Percentiles rank a stretch among this genome's conserved stretches.
Evolutionary conservation across 2,113 vertebrate species (phyloP).

Genomic region (Grallaria varia): DNA sequence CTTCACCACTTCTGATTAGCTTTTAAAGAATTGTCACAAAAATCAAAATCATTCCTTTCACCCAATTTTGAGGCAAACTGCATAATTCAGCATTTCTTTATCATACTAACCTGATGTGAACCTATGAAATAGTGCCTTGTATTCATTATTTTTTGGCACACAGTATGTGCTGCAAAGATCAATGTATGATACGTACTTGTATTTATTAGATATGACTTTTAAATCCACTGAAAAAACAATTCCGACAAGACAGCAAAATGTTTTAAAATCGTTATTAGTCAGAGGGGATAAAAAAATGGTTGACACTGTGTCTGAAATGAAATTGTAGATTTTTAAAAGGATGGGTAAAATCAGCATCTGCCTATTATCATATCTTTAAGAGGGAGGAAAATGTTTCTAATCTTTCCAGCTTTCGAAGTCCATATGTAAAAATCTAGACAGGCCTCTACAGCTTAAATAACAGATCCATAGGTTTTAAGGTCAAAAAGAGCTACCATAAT

Average conservation of each 20-base stretch:
- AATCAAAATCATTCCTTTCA: background rate
- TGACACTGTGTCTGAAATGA: conserved; percentile 15
- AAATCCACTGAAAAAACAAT: background rate
- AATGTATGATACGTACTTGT: background rate
- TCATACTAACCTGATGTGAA: background rate
- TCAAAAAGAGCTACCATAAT: background rate
- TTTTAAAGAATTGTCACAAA: background rate
- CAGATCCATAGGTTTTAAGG: background rate
- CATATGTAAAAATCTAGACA: background rate
- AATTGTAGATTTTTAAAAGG: background rate
- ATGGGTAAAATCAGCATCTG: background rate
- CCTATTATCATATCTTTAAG: background rate
- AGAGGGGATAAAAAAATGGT: background rate
- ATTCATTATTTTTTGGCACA: background rate
- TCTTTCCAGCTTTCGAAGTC: background rate
- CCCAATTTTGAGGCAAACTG: background rate
- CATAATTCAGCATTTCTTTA: background rate
- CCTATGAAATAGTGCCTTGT: background rate
- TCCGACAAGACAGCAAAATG: background rate
- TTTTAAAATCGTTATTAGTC: background rate
- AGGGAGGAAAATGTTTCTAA: background rate
- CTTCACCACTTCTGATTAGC: background rate
- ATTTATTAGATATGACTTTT: background rate
- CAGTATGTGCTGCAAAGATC: background rate
- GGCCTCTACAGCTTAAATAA: background rate